Evolutionary conservation across 1,140 invertebrate genomes (phyloP).

Genomic region (Panagrolaimus sp.): DNA sequence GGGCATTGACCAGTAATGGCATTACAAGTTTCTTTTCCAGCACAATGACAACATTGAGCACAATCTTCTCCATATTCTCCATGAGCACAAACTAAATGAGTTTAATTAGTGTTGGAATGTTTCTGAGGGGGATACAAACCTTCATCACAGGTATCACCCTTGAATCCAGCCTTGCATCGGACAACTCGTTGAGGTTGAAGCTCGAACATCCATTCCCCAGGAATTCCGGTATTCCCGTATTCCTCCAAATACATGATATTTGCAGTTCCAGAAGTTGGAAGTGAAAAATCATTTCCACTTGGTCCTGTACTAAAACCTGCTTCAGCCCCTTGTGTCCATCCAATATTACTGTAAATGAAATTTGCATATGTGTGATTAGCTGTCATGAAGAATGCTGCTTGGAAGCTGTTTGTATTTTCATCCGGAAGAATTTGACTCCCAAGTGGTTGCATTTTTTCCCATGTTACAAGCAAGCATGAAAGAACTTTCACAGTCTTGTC

Average conservation of each 20-base stretch:
- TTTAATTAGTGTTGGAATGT: background rate
- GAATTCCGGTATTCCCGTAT: constrained; percentile 56
- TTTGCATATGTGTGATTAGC: constrained; percentile 57
- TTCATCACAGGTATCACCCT: constrained; percentile 60
- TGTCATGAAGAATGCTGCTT: constrained; percentile 57
- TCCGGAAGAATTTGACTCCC: constrained; percentile 32
- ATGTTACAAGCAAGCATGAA: constrained; percentile 53
- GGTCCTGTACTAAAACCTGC: constrained; percentile 56
- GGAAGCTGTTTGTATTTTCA: constrained; percentile 59
- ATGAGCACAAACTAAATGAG: constrained; percentile 35
- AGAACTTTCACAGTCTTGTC: constrained; percentile 52
- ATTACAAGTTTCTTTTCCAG: constrained; percentile 43
- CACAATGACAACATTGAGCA: constrained; percentile 54
- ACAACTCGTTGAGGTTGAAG: constrained; percentile 39
- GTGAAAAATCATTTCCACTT: constrained; percentile 41
- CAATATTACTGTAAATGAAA: constrained; percentile 59
- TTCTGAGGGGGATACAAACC: constrained; percentile 25
- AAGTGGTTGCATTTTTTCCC: constrained; percentile 56
- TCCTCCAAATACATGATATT: constrained; percentile 60
- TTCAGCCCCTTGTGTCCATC: constrained; percentile 59
- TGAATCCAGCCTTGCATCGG: constrained; percentile 55
- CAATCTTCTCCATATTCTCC: constrained; percentile 58
- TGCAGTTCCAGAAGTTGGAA: constrained; percentile 57
- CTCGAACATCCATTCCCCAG: constrained; percentile 59
- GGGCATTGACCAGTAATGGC: constrained; percentile 53